A percentile compares a stretch with the other conserved stretches of the same genome.
phyloP scores from a whole-genome alignment of 2,797 vertebrate genomes.

The Myotis myotis region DNA sequence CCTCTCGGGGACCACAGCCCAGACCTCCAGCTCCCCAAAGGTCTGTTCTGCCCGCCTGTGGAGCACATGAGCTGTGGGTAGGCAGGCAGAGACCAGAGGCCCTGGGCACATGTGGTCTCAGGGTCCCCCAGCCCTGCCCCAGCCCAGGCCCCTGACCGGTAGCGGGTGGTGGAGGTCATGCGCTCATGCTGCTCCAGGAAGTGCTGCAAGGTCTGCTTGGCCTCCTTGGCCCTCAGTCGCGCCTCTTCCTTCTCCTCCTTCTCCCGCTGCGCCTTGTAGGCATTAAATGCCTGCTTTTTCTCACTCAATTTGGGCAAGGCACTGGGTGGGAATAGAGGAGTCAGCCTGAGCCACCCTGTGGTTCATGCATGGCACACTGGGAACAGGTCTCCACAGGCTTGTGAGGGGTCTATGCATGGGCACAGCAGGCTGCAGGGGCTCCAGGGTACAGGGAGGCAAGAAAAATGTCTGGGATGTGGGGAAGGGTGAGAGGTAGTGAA shows the following conservation, averaged over 20 bases:
- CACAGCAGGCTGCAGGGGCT: not conserved
- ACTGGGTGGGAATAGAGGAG: constrained; percentile 56
- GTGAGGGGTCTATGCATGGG: not conserved
- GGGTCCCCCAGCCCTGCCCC: constrained; percentile 1
- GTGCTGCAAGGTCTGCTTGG: constrained; percentile 83
- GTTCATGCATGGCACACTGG: not conserved
- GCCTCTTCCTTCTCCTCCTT: constrained; percentile 85
- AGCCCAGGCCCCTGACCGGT: constrained; percentile 75
- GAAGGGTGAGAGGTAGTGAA: not conserved
- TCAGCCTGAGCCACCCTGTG: not conserved
- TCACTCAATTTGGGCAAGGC: constrained; percentile 84
- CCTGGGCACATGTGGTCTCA: not conserved
- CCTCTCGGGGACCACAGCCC: constrained; percentile 83
- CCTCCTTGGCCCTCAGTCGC: constrained; percentile 83
- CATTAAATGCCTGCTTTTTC: constrained; percentile 85
- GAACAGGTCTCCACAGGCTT: not conserved
- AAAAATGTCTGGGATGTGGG: not conserved
- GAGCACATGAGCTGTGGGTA: constrained; percentile 40
- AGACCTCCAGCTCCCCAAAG: constrained; percentile 84
- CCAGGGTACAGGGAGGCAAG: not conserved
- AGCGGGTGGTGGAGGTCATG: constrained; percentile 84
- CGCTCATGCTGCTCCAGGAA: constrained; percentile 84
- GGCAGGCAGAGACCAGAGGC: not conserved
- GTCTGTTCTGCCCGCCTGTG: constrained; percentile 84
- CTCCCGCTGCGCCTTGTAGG: constrained; percentile 84